phyloP scores from a whole-genome alignment of 2,797 vertebrate genomes.

The Siniperca undulata region DNA sequence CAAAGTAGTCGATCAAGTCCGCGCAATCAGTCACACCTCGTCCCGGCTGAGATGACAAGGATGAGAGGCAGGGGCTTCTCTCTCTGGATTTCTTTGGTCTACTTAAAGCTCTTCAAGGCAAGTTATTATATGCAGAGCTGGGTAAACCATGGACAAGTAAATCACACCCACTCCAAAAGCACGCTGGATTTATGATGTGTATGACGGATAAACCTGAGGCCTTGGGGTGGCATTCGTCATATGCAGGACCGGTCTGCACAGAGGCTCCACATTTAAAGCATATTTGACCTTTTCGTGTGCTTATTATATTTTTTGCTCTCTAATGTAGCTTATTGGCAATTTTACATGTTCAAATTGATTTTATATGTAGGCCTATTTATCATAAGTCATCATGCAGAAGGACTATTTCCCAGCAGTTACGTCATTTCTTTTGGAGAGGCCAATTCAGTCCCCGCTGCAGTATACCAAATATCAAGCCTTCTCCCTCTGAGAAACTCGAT shows the following conservation, averaged over 20 bases:
- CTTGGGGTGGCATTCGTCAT: constrained; percentile 59
- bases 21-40: constrained; percentile 77
- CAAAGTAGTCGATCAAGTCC: constrained; percentile 84
- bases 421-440: constrained; percentile 29
- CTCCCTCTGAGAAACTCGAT: constrained; percentile 49
- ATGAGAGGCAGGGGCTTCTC: constrained; percentile 62
- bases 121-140: constrained; percentile 73
- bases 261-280: constrained; percentile 26
- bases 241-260: constrained; percentile 15
- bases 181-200: constrained; percentile 65
- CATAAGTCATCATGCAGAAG: constrained; percentile 35
- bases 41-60: constrained; percentile 65
- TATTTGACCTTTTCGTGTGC: constrained; percentile 32
- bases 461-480: constrained; percentile 32
- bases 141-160: constrained; percentile 67
- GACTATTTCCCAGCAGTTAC: constrained; percentile 30
- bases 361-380: constrained; percentile 16
- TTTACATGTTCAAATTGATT: constrained; percentile 40
- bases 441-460: constrained; percentile 18
- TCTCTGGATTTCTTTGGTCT: constrained; percentile 58
- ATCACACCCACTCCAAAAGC: constrained; percentile 60
- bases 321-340: constrained; percentile 14
- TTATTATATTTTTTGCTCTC: constrained; percentile 13
- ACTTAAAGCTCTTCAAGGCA: constrained; percentile 64
- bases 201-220: constrained; percentile 50